Evolutionary conservation across 2,888 invertebrate genomes (phyloP).

Genomic region (Phalangium opilio): DNA sequence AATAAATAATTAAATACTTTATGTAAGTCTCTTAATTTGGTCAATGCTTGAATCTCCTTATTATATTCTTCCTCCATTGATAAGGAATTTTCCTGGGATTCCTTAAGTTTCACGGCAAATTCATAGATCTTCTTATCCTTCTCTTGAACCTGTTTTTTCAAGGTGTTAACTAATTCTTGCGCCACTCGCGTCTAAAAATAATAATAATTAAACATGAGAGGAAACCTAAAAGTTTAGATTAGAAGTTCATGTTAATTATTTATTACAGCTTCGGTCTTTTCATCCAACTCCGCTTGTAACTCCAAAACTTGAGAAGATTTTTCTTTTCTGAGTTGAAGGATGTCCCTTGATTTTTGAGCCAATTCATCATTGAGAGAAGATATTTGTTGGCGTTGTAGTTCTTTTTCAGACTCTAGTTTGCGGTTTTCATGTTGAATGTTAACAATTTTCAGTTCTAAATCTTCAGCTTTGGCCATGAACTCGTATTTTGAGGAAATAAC

Average conservation of each 20-base stretch:
- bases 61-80: too few relatives aligned
- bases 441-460: constrained; percentile 62
- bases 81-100: constrained; percentile 20
- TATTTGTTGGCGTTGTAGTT: constrained; percentile 58
- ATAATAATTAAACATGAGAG: too few relatives aligned
- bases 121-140: constrained; percentile 39
- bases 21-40: too few relatives aligned
- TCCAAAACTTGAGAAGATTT: constrained; percentile 8
- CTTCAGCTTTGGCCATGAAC: constrained; percentile 60
- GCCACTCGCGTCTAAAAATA: too few relatives aligned
- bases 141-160: constrained; percentile 10
- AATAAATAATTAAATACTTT: too few relatives aligned
- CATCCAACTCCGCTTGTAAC: constrained; percentile 5
- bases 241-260: too few relatives aligned
- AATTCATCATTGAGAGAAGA: constrained; percentile 61
- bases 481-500: constrained; percentile 50
- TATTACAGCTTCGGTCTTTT: constrained; percentile 5
- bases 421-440: constrained; percentile 47
- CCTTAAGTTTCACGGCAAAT: constrained; percentile 49
- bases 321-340: constrained; percentile 12
- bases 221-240: too few relatives aligned
- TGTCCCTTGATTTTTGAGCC: constrained; percentile 12
- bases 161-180: too few relatives aligned
- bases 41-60: too few relatives aligned
- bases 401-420: constrained; percentile 64